These are phyloP conservation scores for Gymnothorax reevesii DNA, from an alignment of 2,797 vertebrate genomes.

Conservation along the genomic window DNA sequence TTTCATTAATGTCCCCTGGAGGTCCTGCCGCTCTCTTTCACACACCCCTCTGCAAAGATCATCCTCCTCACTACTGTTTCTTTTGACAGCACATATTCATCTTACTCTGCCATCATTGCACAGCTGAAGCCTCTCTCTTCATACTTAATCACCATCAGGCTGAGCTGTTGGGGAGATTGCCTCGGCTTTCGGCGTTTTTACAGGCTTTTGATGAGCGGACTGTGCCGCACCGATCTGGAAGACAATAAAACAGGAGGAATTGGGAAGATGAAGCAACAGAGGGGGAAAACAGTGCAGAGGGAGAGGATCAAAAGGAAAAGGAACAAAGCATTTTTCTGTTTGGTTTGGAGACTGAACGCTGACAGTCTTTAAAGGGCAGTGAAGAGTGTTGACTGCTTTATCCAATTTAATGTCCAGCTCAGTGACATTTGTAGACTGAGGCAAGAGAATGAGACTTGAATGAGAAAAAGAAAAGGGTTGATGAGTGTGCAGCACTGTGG, in stretches of 20 bases:
- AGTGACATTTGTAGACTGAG: neutral
- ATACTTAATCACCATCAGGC: slow-evolving; percentile 6
- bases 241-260: neutral
- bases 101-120: slow-evolving; percentile 1
- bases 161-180: neutral
- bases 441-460: neutral
- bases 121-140: neutral
- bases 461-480: neutral
- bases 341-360: neutral
- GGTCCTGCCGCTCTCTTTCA: neutral
- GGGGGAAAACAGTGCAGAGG: neutral
- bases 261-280: neutral
- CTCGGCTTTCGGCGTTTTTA: neutral
- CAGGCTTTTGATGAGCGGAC: neutral
- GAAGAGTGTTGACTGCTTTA: neutral
- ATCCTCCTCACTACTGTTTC: neutral
- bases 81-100: slow-evolving; percentile 11
- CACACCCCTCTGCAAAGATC: neutral
- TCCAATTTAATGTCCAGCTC: neutral
- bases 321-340: neutral
- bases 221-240: neutral
- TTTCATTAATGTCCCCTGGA: slow-evolving; percentile 15
- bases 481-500: neutral
- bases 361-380: neutral
- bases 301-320: neutral